Conservation (phyloP, 2,888 invertebrate genomes). For the Conops quadrifasciatus region DNA sequence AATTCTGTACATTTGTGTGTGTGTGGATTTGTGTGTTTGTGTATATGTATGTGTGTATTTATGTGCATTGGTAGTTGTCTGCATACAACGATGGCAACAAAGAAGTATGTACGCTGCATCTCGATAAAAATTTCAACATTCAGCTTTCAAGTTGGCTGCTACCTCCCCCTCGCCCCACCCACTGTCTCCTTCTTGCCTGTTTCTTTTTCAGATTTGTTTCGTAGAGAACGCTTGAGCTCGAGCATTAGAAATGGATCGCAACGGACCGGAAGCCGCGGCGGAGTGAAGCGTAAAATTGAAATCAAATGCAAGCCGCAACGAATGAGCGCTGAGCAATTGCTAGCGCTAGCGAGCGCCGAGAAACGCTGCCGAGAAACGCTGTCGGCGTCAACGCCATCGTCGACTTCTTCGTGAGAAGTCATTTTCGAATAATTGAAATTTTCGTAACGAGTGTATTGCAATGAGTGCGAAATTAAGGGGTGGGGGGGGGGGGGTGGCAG, state of each 20-base stretch:
- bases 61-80: no score
- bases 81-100: background rate
- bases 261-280: no score
- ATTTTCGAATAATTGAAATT: slow-evolving; percentile 28
- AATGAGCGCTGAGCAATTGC: slow-evolving; percentile 18
- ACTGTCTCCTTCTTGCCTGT: no score
- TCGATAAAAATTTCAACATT: background rate
- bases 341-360: background rate
- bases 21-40: background rate
- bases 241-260: background rate
- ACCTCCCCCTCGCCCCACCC: no score
- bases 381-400: background rate
- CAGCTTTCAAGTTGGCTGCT: background rate
- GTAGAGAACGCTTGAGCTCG: background rate
- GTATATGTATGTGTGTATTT: slow-evolving; percentile 6
- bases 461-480: background rate
- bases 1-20: background rate
- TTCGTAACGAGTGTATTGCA: background rate
- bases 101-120: background rate
- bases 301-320: slow-evolving; percentile 24
- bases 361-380: background rate
- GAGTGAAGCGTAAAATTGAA: slow-evolving; percentile 20
- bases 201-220: background rate
- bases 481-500: background rate
- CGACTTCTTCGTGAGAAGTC: slow-evolving; percentile 1